A percentile compares a stretch with the other conserved stretches of the same genome.
These are phyloP conservation scores for Thomomys bottae DNA, from an alignment of 2,113 vertebrate genomes.

Conservation along the genomic window DNA sequence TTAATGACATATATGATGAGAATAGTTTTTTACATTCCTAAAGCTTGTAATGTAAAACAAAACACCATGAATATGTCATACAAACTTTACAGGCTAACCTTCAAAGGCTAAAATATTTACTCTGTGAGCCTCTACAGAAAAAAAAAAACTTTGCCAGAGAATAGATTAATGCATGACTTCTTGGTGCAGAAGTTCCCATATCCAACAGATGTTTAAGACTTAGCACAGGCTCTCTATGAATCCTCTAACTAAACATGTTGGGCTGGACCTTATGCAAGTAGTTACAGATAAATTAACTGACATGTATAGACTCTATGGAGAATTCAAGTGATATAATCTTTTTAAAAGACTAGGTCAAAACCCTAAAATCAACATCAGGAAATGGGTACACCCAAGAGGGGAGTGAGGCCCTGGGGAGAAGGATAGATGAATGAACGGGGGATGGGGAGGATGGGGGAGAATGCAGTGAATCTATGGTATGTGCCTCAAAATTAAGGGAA, in stretches of 20 bases:
- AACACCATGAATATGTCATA: neutral
- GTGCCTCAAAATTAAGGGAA: too few relatives aligned
- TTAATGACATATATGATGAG: neutral
- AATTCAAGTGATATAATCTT: too few relatives aligned
- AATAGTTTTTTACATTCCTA: neutral
- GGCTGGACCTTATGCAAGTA: neutral
- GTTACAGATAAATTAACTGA: too few relatives aligned
- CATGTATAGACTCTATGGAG: too few relatives aligned
- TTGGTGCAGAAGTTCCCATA: neutral
- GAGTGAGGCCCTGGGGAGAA: too few relatives aligned
- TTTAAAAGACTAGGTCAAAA: too few relatives aligned
- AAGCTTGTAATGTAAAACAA: constrained; percentile 35
- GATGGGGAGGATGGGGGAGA: too few relatives aligned
- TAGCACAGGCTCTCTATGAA: neutral
- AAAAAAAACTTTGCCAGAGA: neutral
- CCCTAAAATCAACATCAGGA: too few relatives aligned
- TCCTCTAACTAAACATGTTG: neutral
- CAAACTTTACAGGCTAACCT: neutral
- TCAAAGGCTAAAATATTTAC: constrained; percentile 22
- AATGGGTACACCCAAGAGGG: too few relatives aligned
- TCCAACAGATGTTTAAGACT: neutral
- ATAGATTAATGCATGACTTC: neutral
- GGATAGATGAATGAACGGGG: too few relatives aligned
- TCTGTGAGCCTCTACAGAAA: neutral
- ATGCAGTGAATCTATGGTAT: too few relatives aligned